These are phyloP conservation scores for Heterotis niloticus DNA, from an alignment of 2,113 vertebrate species.

Conservation along the genomic window DNA sequence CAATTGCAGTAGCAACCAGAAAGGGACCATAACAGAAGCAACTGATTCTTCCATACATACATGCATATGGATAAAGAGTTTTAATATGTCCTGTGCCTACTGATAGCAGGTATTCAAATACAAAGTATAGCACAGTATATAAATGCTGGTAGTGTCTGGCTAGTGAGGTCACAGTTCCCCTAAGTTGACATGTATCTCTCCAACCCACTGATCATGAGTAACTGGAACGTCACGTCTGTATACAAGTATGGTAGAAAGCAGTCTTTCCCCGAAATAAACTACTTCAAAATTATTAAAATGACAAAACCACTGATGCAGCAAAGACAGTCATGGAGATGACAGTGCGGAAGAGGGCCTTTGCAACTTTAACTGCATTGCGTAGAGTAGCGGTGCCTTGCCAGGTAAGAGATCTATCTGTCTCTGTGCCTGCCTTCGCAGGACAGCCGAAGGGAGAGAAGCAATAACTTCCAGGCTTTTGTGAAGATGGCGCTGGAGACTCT, in stretches of 20 bases:
- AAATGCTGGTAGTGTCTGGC: too few relatives aligned
- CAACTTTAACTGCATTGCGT: neutral
- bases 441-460: constrained; percentile 77
- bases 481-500: constrained; percentile 73
- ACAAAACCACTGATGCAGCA: neutral
- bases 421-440: constrained; percentile 56
- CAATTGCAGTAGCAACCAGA: too few relatives aligned
- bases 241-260: neutral
- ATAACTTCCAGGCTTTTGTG: constrained; percentile 72
- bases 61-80: neutral
- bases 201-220: neutral
- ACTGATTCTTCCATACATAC: constrained; percentile 17
- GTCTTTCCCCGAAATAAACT: neutral
- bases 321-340: neutral
- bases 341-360: neutral
- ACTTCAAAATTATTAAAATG: neutral
- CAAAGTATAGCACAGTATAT: neutral
- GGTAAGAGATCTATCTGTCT: constrained; percentile 52
- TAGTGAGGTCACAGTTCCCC: neutral
- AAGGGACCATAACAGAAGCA: neutral
- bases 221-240: too few relatives aligned
- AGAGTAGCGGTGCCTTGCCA: constrained; percentile 39
- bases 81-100: neutral
- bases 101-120: neutral
- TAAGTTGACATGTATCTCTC: neutral